Percentiles rank a stretch among this genome's conserved stretches.
These are phyloP conservation scores for Taenaris catops DNA, from an alignment of 2,888 invertebrate genomes.

Conservation along the genomic window DNA sequence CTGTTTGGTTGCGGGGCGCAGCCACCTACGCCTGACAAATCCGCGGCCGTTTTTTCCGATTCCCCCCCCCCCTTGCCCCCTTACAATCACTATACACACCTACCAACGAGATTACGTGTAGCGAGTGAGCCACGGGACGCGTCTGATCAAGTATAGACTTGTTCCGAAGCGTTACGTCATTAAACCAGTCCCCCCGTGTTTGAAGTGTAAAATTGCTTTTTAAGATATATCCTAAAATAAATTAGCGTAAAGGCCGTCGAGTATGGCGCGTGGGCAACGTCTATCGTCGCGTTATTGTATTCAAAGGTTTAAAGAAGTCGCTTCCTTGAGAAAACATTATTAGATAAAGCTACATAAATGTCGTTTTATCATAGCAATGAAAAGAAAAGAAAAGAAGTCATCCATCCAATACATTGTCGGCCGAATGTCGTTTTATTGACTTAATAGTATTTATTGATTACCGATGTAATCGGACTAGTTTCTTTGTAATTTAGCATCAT, in stretches of 20 bases:
- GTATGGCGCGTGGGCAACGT: conserved; percentile 20
- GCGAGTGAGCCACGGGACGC: conserved; percentile 33
- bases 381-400: too few relatives aligned
- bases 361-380: too few relatives aligned
- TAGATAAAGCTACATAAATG: too few relatives aligned
- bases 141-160: conserved; percentile 58
- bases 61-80: conserved; percentile 27
- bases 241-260: conserved; percentile 6
- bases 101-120: conserved; percentile 26
- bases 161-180: conserved; percentile 37
- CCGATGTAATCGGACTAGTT: conserved; percentile 68
- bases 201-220: conserved; percentile 26
- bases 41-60: conserved; percentile 54
- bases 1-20: conserved; percentile 63
- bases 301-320: too few relatives aligned
- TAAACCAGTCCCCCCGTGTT: conserved; percentile 26
- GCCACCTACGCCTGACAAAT: conserved; percentile 72
- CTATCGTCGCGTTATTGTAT: conserved; percentile 17
- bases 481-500: conserved; percentile 48
- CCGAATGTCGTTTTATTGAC: too few relatives aligned
- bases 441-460: conserved; percentile 65
- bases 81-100: conserved; percentile 26
- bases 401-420: too few relatives aligned
- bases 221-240: conserved; percentile 14
- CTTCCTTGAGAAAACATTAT: too few relatives aligned